Evolutionary conservation across 2,113 vertebrate genomes (phyloP).

Genomic region (Candoia aspera): DNA sequence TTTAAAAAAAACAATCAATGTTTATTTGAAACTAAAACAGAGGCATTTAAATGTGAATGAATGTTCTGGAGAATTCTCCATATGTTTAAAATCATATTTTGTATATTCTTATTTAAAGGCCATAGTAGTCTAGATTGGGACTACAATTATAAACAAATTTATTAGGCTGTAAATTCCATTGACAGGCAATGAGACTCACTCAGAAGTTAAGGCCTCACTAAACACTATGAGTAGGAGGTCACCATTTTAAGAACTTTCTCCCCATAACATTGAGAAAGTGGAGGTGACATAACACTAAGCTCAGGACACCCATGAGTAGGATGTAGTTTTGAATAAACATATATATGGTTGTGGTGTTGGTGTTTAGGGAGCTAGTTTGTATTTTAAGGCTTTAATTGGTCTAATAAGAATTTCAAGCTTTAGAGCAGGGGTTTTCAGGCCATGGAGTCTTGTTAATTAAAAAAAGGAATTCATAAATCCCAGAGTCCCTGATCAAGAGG

Average conservation of each 20-base stretch:
- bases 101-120: background rate
- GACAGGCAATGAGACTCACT: background rate
- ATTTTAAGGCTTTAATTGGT: background rate
- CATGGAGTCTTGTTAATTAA: background rate
- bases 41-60: background rate
- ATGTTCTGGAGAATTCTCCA: background rate
- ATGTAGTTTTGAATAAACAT: no score
- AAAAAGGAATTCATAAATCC: background rate
- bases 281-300: background rate
- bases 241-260: background rate
- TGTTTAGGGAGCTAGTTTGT: background rate
- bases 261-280: background rate
- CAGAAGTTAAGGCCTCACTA: background rate
- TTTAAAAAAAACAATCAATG: background rate
- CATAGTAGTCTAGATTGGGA: background rate
- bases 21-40: background rate
- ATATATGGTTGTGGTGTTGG: no score
- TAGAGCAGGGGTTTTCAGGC: background rate
- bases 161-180: background rate
- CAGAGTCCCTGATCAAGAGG: background rate
- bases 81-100: background rate
- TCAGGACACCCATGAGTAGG: background rate
- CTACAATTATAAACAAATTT: background rate
- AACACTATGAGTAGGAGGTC: background rate
- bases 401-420: background rate